phyloP scores from a whole-genome alignment of 2,797 vertebrate genomes.

The Alauda arvensis region DNA sequence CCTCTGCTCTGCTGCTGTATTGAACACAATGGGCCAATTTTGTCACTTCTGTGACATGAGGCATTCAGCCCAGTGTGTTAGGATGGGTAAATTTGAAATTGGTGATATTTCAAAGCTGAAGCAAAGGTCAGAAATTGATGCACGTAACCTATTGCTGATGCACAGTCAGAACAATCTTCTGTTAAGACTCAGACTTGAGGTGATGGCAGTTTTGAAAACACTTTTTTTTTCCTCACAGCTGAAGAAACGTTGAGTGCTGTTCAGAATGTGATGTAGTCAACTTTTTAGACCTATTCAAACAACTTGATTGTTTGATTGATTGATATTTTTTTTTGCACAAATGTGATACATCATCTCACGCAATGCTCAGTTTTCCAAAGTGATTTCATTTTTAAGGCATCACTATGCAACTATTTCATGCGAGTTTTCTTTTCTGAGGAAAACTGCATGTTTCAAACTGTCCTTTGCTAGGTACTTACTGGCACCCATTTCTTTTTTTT shows the following conservation, averaged over 20 bases:
- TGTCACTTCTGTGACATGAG: background rate
- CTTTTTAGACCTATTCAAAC: background rate
- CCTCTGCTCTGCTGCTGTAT: background rate
- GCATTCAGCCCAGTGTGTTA: background rate
- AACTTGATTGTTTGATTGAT: background rate
- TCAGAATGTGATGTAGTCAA: background rate
- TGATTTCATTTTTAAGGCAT: background rate
- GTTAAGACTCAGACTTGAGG: background rate
- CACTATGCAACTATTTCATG: background rate
- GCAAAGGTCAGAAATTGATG: constrained; percentile 39
- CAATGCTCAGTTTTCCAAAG: background rate
- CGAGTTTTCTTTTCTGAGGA: background rate
- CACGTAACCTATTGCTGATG: constrained; percentile 1
- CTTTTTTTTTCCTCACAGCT: background rate
- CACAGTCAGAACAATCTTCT: constrained; percentile 11
- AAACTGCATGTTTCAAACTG: background rate
- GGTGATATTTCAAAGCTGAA: constrained; percentile 26
- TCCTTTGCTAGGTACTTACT: background rate
- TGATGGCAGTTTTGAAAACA: background rate
- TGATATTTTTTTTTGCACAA: background rate
- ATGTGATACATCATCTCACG: background rate
- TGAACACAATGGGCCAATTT: background rate
- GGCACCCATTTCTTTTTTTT: background rate
- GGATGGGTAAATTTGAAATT: constrained; percentile 17
- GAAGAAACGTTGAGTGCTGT: background rate